Percentiles rank a stretch among this genome's conserved stretches.
Conservation (phyloP, 2,888 invertebrate species). For the Ypsolopha sequella region DNA sequence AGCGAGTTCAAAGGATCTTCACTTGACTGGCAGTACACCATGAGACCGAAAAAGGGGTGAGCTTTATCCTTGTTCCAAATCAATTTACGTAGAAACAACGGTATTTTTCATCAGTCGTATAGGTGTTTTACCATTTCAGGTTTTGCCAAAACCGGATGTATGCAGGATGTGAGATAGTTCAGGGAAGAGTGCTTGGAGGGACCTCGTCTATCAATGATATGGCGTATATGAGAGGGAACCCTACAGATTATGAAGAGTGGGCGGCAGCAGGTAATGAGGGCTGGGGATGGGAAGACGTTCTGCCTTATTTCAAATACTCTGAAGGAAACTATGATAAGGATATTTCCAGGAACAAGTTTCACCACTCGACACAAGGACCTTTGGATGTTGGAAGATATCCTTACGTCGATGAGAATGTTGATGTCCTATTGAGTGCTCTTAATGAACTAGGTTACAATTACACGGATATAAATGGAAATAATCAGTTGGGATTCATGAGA, state of each 20-base stretch:
- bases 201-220: constrained; percentile 56
- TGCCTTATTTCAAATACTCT: constrained; percentile 60
- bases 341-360: constrained; percentile 49
- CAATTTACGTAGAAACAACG: neutral
- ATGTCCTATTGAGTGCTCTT: constrained; percentile 49
- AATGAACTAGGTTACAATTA: constrained; percentile 58
- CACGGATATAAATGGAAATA: constrained; percentile 54
- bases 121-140: constrained; percentile 29
- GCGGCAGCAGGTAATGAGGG: constrained; percentile 51
- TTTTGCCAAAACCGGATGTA: constrained; percentile 48
- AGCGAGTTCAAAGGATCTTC: constrained; percentile 53
- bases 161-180: constrained; percentile 51
- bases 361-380: constrained; percentile 57
- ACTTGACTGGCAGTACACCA: constrained; percentile 52
- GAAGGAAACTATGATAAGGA: constrained; percentile 63
- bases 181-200: constrained; percentile 55
- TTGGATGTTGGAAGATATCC: constrained; percentile 56
- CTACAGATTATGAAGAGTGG: constrained; percentile 62
- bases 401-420: constrained; percentile 55
- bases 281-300: constrained; percentile 47
- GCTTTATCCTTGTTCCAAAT: constrained; percentile 7
- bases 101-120: constrained; percentile 23
- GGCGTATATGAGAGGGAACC: constrained; percentile 59
- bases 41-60: constrained; percentile 59
- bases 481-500: constrained; percentile 57